Conservation (phyloP, 2,797 vertebrate genomes). For the Pangasius macronema region DNA sequence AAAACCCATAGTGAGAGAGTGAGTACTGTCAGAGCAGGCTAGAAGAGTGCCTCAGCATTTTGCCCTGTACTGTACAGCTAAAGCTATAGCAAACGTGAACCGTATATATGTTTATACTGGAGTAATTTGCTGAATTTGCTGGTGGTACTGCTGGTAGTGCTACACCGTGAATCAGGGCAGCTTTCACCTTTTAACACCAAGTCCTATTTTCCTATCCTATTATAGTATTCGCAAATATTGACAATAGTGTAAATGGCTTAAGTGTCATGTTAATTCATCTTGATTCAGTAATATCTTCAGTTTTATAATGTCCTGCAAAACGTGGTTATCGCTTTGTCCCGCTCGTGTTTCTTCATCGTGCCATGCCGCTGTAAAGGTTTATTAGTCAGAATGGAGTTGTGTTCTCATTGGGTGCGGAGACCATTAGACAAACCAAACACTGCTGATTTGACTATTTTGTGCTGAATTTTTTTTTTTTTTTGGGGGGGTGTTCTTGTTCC, state of each 20-base stretch:
- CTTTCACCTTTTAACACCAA: neutral
- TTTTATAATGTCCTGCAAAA: neutral
- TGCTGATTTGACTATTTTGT: conserved; percentile 26
- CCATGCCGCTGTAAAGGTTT: neutral
- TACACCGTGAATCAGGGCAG: neutral
- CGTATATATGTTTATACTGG: too few species aligned
- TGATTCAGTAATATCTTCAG: neutral
- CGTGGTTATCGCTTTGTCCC: neutral
- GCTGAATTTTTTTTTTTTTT: neutral
- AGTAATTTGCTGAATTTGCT: too few species aligned
- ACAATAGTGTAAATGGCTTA: neutral
- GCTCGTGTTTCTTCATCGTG: neutral
- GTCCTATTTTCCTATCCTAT: too few species aligned
- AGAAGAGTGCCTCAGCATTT: neutral
- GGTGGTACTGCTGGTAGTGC: neutral
- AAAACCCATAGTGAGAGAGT: neutral
- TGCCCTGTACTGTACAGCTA: neutral
- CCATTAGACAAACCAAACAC: conserved; percentile 40
- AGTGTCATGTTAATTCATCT: neutral
- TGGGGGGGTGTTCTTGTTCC: conserved; percentile 44
- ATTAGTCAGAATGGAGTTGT: conserved; percentile 6
- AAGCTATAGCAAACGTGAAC: neutral
- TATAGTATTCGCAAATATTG: neutral
- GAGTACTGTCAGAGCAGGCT: neutral
- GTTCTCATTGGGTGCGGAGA: conserved; percentile 22